Base-by-base conservation (phyloP, 2,797 vertebrate species). In the Periophthalmus magnuspinnatus region DNA sequence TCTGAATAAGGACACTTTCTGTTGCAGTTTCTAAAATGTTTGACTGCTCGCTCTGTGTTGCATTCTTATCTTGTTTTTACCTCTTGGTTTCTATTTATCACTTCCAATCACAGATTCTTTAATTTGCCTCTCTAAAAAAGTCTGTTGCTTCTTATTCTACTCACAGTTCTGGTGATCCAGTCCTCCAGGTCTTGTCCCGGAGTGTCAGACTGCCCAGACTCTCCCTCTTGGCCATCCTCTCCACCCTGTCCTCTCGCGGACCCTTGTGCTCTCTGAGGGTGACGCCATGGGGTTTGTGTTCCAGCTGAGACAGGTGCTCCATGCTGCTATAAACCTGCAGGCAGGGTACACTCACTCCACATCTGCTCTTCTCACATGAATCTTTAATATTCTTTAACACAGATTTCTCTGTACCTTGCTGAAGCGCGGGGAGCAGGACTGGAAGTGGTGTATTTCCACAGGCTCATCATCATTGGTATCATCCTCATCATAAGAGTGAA, bases 251-350 rank as follows among this genome's bases (percentile, higher is more conserved):
- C 50, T 96, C 95, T 7, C 94, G 90, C 65, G 94, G 94, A 70
- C 94, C 91, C 76, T 94, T 93, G 72, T 92, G 92, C 73, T 96
- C 95, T 72, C 95, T 78, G 17, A 95, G 90, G 75, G 93, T 93
- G 67, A 95, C 91, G 0, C 86, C 82, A 0, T 94, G 88, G 24
- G 93, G 77, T 83, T 96, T 96, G 74, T 95, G 94, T 78, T 97
- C 96, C 32, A 96, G 93, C 85, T 97, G 96, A 8, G 96, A 96
- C 70, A 97, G 89, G 63, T 96, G 96, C 80, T 97, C 96, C 96
- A 97, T 97, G 58, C 96, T 97, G 91, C 96, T 97, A 75, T 97
- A 97, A 63, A 97, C 96, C 96, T 97, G 74, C 63, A 77, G 61
- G 54, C 41, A 64, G 38, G 47, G 41, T 7, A 28, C 3, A 17